Evolutionary conservation across 2,888 invertebrate species (phyloP).

Genomic region (Lithophane semibrunnea): DNA sequence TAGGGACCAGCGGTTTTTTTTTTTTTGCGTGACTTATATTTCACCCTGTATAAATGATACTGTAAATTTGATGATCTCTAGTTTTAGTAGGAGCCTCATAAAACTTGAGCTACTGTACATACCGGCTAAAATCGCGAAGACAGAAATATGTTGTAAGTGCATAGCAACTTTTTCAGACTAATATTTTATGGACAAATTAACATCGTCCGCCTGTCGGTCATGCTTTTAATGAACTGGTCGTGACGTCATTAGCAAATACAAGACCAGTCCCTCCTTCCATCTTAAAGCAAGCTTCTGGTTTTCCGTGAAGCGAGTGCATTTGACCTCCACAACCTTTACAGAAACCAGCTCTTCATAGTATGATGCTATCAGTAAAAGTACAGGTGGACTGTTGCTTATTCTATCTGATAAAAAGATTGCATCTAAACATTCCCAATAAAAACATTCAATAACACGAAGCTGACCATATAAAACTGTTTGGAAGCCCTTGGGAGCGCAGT

Average conservation of each 20-base stretch:
- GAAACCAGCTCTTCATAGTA: conserved; percentile 53
- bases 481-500: conserved; percentile 68
- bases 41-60: neutral
- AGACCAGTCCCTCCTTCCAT: conserved; percentile 47
- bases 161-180: conserved; percentile 21
- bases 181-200: conserved; percentile 34
- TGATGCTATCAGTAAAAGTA: conserved; percentile 48
- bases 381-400: conserved; percentile 39
- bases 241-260: conserved; percentile 46
- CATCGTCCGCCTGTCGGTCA: conserved; percentile 16
- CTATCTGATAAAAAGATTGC: conserved; percentile 55
- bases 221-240: conserved; percentile 41
- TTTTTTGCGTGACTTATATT: too few relatives aligned
- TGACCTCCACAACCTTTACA: conserved; percentile 54
- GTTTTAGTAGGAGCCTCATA: neutral
- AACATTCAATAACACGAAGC: conserved; percentile 68
- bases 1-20: too few relatives aligned
- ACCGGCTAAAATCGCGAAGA: conserved; percentile 1
- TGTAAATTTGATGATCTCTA: neutral
- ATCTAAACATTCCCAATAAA: conserved; percentile 53
- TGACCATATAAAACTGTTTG: conserved; percentile 66
- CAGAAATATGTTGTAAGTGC: conserved; percentile 15
- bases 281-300: conserved; percentile 50
- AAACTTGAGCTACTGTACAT: neutral
- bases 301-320: conserved; percentile 46